These are phyloP conservation scores for Melitaea athalia DNA, from an alignment of 2,888 invertebrate genomes.

Conservation along the genomic window DNA sequence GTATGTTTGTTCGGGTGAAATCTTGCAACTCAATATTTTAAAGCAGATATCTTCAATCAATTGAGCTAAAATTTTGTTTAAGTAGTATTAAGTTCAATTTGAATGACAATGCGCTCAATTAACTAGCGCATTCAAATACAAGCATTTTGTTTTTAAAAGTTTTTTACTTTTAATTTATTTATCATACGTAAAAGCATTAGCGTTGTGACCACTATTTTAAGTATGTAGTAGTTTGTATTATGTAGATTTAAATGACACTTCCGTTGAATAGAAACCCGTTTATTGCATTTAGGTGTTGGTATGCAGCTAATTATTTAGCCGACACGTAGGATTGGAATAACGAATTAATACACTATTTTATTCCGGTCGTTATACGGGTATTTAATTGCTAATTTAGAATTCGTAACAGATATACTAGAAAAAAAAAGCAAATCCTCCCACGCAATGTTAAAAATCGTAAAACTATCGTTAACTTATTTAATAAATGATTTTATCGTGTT, in stretches of 20 bases:
- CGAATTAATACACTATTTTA: neutral
- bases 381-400: neutral
- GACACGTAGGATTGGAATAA: conserved; percentile 6
- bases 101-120: too few relatives aligned
- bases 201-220: conserved; percentile 5
- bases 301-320: conserved; percentile 17
- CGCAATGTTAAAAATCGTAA: neutral
- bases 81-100: too few relatives aligned
- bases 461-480: neutral
- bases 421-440: neutral
- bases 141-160: too few relatives aligned
- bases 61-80: too few relatives aligned
- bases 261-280: conserved; percentile 15
- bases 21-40: too few relatives aligned
- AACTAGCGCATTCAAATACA: too few relatives aligned
- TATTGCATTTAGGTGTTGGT: conserved; percentile 19
- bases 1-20: too few relatives aligned
- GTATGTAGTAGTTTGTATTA: conserved; percentile 8
- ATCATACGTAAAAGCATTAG: neutral
- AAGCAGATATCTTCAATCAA: too few relatives aligned
- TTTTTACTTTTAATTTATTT: too few relatives aligned
- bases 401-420: neutral
- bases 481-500: neutral
- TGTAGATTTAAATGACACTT: conserved; percentile 15
- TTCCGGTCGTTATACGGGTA: neutral